phyloP scores from a whole-genome alignment of 2,113 vertebrate genomes.

The Pristiophorus japonicus region DNA sequence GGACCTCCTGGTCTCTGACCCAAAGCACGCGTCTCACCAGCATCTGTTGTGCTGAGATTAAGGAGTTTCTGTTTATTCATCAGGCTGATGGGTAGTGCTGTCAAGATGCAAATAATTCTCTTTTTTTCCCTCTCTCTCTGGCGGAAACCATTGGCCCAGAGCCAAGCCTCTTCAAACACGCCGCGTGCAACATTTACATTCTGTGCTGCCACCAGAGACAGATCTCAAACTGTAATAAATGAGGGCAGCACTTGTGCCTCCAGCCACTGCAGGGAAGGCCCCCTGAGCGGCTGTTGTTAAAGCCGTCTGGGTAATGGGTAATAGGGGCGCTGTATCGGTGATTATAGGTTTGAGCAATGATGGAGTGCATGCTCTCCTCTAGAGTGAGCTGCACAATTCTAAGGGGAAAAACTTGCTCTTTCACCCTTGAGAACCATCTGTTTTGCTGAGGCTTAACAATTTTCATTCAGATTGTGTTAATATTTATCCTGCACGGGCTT shows the following conservation, averaged over 20 bases:
- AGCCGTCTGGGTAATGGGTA: background rate
- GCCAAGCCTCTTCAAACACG: background rate
- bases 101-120: background rate
- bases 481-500: background rate
- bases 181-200: background rate
- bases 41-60: background rate
- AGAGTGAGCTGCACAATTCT: background rate
- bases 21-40: background rate
- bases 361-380: background rate
- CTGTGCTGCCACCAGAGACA: background rate
- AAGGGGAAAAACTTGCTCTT: background rate
- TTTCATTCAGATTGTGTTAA: background rate
- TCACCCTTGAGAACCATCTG: background rate
- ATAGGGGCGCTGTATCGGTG: background rate
- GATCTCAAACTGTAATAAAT: background rate
- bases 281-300: background rate
- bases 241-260: background rate
- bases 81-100: background rate
- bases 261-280: background rate
- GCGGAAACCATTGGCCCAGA: background rate
- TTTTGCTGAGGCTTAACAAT: background rate
- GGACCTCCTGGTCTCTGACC: background rate
- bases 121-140: background rate
- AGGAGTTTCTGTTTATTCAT: background rate
- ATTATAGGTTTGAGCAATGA: background rate